Percentiles rank a stretch among this genome's conserved stretches.
Conservation (phyloP, 2,113 vertebrate species). For the Gallinago paraguaiae region DNA sequence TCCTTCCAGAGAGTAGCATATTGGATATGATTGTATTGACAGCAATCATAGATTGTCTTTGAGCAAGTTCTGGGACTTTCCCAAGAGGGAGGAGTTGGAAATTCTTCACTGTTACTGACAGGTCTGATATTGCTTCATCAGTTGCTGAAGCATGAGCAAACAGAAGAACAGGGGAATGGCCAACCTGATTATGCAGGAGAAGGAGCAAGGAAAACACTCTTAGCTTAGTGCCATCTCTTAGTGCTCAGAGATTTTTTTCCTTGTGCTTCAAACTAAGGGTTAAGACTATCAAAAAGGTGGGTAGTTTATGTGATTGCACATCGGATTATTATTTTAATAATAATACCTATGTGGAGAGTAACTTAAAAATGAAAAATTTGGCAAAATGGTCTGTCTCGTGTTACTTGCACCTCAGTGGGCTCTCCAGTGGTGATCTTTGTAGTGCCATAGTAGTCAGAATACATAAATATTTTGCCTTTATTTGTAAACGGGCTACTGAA, state of each 20-base stretch:
- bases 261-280: neutral
- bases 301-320: neutral
- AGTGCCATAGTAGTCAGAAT: neutral
- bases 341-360: neutral
- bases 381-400: neutral
- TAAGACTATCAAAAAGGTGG: neutral
- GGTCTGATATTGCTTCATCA: neutral
- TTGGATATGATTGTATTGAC: neutral
- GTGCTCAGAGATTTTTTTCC: neutral
- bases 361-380: neutral
- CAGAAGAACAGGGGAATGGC: neutral
- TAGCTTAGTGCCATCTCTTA: neutral
- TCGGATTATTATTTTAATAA: neutral
- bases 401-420: neutral
- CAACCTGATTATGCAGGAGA: neutral
- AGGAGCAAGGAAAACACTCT: neutral
- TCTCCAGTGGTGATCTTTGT: neutral
- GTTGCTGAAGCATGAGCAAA: neutral
- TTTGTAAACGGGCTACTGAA: neutral
- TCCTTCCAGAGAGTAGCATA: neutral
- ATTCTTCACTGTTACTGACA: neutral
- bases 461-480: neutral
- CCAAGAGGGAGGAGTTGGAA: neutral
- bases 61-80: neutral
- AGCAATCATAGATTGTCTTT: neutral